These are phyloP conservation scores for Trissolcus basalis DNA, from an alignment of 1,140 invertebrate species.

Conservation along the genomic window DNA sequence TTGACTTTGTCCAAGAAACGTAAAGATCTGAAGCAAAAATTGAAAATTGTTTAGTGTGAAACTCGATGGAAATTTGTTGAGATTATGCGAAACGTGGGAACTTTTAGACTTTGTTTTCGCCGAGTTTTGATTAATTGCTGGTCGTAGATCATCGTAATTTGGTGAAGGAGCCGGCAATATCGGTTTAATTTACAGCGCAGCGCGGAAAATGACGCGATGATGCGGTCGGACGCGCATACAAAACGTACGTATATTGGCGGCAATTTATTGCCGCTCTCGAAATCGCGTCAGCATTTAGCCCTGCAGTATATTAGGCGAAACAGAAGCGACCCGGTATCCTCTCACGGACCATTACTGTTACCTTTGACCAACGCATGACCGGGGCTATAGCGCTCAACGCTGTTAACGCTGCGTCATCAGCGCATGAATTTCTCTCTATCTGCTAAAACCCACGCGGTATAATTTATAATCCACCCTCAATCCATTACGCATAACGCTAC, in stretches of 20 bases:
- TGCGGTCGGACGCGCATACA: slow-evolving; percentile 52
- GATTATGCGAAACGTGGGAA: no score
- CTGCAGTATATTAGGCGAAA: slow-evolving; percentile 75
- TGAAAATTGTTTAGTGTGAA: no score
- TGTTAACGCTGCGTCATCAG: slow-evolving; percentile 75
- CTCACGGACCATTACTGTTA: slow-evolving; percentile 76
- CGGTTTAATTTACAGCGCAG: slow-evolving; percentile 57
- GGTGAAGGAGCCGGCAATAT: slow-evolving; percentile 42
- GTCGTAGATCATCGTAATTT: slow-evolving; percentile 45
- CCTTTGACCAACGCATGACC: slow-evolving; percentile 75
- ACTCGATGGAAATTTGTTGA: no score
- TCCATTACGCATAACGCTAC: slow-evolving; percentile 24
- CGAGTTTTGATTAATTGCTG: neutral
- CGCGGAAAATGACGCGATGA: slow-evolving; percentile 58
- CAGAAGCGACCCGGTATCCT: slow-evolving; percentile 70
- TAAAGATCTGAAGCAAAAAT: no score
- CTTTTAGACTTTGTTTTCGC: no score
- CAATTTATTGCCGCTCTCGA: slow-evolving; percentile 69
- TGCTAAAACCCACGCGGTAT: slow-evolving; percentile 61
- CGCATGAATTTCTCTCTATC: slow-evolving; percentile 75
- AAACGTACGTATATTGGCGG: slow-evolving; percentile 43
- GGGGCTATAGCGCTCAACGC: slow-evolving; percentile 70
- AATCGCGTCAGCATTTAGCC: slow-evolving; percentile 74
- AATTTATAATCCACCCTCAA: slow-evolving; percentile 69
- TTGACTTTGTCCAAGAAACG: no score